Evolutionary conservation across 35 echinoderm and acorn worm species (phyloP).

Genomic region (Ophioderma brevispina): DNA sequence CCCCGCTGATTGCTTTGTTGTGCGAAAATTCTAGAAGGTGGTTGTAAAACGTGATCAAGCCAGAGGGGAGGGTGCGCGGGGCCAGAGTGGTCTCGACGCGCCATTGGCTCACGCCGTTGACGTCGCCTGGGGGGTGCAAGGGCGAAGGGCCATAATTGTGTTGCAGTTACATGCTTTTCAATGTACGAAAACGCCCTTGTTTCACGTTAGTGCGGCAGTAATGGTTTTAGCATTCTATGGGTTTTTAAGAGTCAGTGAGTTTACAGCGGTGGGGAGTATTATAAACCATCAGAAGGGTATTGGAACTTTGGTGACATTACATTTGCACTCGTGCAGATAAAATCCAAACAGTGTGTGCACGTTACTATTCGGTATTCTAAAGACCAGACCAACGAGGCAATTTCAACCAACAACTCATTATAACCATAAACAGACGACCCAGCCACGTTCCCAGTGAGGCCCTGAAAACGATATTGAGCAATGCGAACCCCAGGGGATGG

Average conservation of each 20-base stretch:
- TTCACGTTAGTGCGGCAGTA: not conserved
- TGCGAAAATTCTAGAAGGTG: not conserved
- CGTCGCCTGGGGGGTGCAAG: not conserved
- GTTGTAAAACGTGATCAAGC: not conserved
- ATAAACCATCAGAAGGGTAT: not conserved
- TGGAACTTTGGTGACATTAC: too few relatives aligned
- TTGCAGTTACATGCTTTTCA: not conserved
- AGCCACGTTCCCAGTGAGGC: not conserved
- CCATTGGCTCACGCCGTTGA: not conserved
- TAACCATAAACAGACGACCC: not conserved
- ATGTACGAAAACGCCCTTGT: not conserved
- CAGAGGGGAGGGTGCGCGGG: not conserved
- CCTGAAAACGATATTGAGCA: not conserved
- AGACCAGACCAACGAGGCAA: not conserved
- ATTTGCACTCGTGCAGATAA: not conserved
- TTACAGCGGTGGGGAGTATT: not conserved
- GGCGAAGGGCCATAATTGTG: too few relatives aligned
- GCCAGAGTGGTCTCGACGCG: too few relatives aligned
- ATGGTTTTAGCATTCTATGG: slow-evolving; percentile 10
- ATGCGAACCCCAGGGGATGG: not conserved
- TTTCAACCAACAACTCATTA: not conserved
- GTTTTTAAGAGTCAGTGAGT: not conserved
- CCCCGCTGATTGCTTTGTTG: not conserved
- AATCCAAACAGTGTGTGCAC: not conserved
- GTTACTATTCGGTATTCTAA: not conserved